A percentile compares a stretch with the other conserved stretches of the same genome.
Conservation (phyloP, 64 coral and sea anemone species). For the Stylophora pistillata region DNA sequence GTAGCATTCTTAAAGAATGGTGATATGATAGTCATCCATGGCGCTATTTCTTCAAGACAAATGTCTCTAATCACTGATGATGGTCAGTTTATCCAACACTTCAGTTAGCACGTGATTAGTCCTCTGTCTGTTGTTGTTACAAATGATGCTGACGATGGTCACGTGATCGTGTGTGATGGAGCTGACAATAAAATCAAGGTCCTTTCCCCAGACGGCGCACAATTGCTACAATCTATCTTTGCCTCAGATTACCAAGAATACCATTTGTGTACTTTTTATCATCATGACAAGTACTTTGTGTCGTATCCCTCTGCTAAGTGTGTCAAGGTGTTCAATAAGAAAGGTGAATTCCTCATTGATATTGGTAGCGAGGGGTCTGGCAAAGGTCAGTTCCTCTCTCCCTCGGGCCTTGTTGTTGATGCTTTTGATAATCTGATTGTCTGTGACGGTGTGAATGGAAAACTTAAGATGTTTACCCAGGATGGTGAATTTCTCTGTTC, state of each 20-base stretch:
- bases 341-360: not conserved
- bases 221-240: not conserved
- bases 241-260: not conserved
- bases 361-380: slow-evolving; percentile 1
- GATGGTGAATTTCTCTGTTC: slow-evolving; percentile 20
- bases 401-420: slow-evolving; percentile 12
- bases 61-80: not conserved
- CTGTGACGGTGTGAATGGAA: slow-evolving; percentile 20
- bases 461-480: slow-evolving; percentile 12
- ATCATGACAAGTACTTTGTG: slow-evolving; percentile 15
- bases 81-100: not conserved
- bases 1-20: slow-evolving; percentile 11
- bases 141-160: not conserved
- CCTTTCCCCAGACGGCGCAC: not conserved
- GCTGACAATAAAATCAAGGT: slow-evolving; percentile 4
- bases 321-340: slow-evolving; percentile 38
- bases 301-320: slow-evolving; percentile 13
- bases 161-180: slow-evolving; percentile 24
- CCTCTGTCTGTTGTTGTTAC: slow-evolving; percentile 29
- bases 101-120: not conserved
- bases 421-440: slow-evolving; percentile 20
- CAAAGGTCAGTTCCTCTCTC: not conserved
- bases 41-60: not conserved
- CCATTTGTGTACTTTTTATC: slow-evolving; percentile 7
- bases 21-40: slow-evolving; percentile 6